Evolutionary conservation across 1,140 invertebrate species (phyloP).

Genomic region (Carcinoscorpius rotundicauda): DNA sequence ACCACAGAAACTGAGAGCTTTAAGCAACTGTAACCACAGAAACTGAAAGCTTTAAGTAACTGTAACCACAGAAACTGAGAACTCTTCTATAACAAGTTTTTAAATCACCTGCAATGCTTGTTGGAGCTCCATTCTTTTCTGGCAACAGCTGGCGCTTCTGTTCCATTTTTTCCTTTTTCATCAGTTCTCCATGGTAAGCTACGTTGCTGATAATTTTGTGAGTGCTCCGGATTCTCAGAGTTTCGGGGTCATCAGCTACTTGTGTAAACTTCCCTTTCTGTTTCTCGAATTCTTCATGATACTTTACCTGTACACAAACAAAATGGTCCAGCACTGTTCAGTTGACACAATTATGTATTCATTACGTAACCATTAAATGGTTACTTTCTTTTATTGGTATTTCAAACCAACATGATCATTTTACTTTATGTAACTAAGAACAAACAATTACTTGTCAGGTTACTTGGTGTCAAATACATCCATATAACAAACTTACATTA

Average conservation of each 20-base stretch:
- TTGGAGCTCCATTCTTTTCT: slow-evolving; percentile 17
- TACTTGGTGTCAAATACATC: no score
- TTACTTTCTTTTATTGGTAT: no score
- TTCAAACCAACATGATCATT: no score
- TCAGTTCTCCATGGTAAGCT: slow-evolving; percentile 84
- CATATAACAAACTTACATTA: slow-evolving; percentile 48
- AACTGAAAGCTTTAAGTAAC: neutral
- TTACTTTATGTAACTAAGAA: no score
- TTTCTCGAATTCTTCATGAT: slow-evolving; percentile 97
- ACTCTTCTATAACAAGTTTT: neutral
- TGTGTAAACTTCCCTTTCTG: slow-evolving; percentile 79
- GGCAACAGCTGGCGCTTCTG: slow-evolving; percentile 57
- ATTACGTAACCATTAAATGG: no score
- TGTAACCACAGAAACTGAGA: neutral
- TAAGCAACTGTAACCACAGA: no score
- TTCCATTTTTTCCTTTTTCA: slow-evolving; percentile 76
- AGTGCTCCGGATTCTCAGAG: slow-evolving; percentile 81
- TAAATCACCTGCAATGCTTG: slow-evolving; percentile 9
- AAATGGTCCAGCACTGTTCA: no score
- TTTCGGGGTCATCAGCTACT: slow-evolving; percentile 72
- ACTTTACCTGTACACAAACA: slow-evolving; percentile 51
- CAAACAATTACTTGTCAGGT: no score
- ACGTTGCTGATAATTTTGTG: slow-evolving; percentile 89
- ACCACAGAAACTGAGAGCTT: no score
- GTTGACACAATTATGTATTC: no score